Percentiles rank a stretch among this genome's conserved stretches.
These are phyloP conservation scores for Byasa hedistus DNA, from an alignment of 2,888 invertebrate species.

Conservation along the genomic window DNA sequence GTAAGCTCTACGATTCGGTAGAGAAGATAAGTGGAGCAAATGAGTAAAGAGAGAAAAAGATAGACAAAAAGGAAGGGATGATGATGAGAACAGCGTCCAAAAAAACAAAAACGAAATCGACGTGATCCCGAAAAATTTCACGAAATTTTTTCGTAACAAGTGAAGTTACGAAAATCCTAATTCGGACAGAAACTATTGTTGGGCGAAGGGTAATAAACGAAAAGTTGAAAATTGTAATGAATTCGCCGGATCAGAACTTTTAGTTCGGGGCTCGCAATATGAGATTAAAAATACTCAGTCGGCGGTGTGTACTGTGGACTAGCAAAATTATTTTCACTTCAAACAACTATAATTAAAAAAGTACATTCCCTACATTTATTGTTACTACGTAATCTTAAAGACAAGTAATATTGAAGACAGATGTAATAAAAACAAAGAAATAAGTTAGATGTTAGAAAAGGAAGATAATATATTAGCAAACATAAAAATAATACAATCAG, in stretches of 20 bases:
- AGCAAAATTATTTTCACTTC: too few species aligned
- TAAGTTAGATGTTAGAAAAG: too few species aligned
- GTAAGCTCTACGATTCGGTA: too few species aligned
- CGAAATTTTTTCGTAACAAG: constrained; percentile 20
- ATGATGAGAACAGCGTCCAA: neutral
- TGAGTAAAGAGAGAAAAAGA: too few species aligned
- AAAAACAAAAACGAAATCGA: constrained; percentile 5
- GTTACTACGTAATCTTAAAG: too few species aligned
- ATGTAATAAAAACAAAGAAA: too few species aligned
- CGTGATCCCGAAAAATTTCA: constrained; percentile 7
- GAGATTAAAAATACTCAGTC: constrained; percentile 18
- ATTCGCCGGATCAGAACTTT: constrained; percentile 20
- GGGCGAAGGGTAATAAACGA: constrained; percentile 17
- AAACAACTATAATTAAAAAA: too few species aligned
- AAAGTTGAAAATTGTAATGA: constrained; percentile 25
- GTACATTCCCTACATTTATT: too few species aligned
- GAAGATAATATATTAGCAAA: too few species aligned
- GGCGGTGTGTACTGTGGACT: neutral
- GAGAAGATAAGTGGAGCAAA: neutral
- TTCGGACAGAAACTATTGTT: constrained; percentile 20
- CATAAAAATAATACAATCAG: too few species aligned
- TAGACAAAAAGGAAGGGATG: too few species aligned
- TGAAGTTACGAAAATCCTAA: constrained; percentile 21
- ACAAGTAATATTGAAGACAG: too few species aligned
- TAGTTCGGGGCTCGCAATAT: constrained; percentile 13